These are phyloP conservation scores for Sebastes taczanowskii DNA, from an alignment of 2,797 vertebrate species.

Conservation along the genomic window DNA sequence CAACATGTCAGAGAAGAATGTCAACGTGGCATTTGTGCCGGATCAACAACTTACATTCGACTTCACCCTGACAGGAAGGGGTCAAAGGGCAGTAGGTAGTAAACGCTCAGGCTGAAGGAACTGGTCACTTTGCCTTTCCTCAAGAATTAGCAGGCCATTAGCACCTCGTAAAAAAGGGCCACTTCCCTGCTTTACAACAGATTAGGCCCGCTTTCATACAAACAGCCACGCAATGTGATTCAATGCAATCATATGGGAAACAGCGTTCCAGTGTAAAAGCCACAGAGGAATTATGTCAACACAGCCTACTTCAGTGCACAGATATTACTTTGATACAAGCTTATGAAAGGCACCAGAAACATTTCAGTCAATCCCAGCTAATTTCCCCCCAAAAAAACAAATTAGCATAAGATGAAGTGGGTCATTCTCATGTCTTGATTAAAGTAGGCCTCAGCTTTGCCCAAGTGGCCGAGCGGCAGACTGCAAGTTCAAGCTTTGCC, in stretches of 20 bases:
- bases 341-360: slow-evolving; percentile 26
- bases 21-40: slow-evolving; percentile 11
- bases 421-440: slow-evolving; percentile 70
- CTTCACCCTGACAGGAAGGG: slow-evolving; percentile 39
- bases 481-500: slow-evolving; percentile 56
- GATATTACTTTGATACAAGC: slow-evolving; percentile 50
- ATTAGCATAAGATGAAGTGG: slow-evolving; percentile 70
- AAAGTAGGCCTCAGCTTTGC: slow-evolving; percentile 68
- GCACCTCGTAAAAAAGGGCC: slow-evolving; percentile 78
- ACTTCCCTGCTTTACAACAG: slow-evolving; percentile 73
- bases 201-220: slow-evolving; percentile 69
- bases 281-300: slow-evolving; percentile 36
- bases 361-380: slow-evolving; percentile 31
- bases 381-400: slow-evolving; percentile 26
- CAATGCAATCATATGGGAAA: slow-evolving; percentile 21
- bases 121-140: slow-evolving; percentile 77
- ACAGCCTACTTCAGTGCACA: slow-evolving; percentile 40
- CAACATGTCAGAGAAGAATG: slow-evolving; percentile 23
- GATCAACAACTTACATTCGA: slow-evolving; percentile 44
- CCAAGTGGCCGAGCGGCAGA: slow-evolving; percentile 64
- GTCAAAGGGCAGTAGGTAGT: slow-evolving; percentile 73
- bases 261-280: background rate
- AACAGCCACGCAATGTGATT: slow-evolving; percentile 54
- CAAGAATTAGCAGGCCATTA: slow-evolving; percentile 80
- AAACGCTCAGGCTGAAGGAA: slow-evolving; percentile 75